Evolutionary conservation across 2,888 invertebrate species (phyloP).

Genomic region (Sceliomorpha sp.): DNA sequence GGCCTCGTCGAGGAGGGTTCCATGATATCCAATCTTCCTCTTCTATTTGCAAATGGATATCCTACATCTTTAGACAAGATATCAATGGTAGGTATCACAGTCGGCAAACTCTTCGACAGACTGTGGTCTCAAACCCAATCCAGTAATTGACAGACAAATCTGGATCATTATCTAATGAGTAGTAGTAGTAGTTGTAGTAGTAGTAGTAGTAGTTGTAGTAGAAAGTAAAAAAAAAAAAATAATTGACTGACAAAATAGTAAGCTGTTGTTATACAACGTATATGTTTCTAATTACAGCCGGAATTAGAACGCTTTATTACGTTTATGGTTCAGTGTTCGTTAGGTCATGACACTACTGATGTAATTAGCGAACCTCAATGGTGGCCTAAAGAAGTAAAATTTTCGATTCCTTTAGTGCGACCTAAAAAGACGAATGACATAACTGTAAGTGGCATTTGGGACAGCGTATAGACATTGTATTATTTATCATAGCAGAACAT

Average conservation of each 20-base stretch:
- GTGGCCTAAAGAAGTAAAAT: slow-evolving; percentile 86
- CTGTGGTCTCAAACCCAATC: too few relatives aligned
- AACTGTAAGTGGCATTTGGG: slow-evolving; percentile 75
- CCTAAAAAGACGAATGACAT: slow-evolving; percentile 81
- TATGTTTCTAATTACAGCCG: slow-evolving; percentile 61
- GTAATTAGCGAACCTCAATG: slow-evolving; percentile 84
- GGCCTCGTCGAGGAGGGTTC: slow-evolving; percentile 70
- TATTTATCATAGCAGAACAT: slow-evolving; percentile 1
- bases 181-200: too few relatives aligned
- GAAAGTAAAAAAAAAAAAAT: too few relatives aligned
- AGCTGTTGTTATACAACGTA: too few relatives aligned
- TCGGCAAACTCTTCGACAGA: too few relatives aligned
- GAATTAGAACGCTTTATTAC: slow-evolving; percentile 87
- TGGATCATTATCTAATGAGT: too few relatives aligned
- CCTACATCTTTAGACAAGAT: slow-evolving; percentile 86
- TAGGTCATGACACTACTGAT: slow-evolving; percentile 84
- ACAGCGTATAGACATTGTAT: too few relatives aligned
- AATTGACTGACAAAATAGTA: too few relatives aligned
- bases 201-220: too few relatives aligned
- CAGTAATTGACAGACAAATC: too few relatives aligned
- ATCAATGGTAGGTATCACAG: slow-evolving; percentile 79
- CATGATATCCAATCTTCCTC: slow-evolving; percentile 88
- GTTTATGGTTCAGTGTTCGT: slow-evolving; percentile 88
- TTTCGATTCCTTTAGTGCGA: slow-evolving; percentile 84
- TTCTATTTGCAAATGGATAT: slow-evolving; percentile 87